phyloP scores from a whole-genome alignment of 2,888 invertebrate genomes.

The Abscondita cerata region DNA sequence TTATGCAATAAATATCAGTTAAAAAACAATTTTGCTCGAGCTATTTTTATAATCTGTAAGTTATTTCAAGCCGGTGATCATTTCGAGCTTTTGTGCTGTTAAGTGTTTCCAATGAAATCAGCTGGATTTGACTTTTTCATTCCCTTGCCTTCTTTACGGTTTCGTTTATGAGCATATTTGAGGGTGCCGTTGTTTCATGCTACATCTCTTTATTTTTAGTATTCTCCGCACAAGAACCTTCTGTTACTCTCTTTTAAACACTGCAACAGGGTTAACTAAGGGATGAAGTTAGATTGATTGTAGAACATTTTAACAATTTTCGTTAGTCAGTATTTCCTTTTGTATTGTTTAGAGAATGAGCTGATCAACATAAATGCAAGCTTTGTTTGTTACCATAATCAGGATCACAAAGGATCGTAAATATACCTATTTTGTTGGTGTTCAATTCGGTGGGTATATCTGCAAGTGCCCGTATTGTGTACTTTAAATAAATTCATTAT shows the following conservation, averaged over 20 bases:
- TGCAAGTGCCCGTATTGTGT: background rate
- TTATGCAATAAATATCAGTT: too few relatives aligned
- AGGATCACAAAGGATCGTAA: constrained; percentile 38
- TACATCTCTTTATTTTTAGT: constrained; percentile 22
- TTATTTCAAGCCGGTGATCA: constrained; percentile 33
- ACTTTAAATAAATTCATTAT: too few relatives aligned
- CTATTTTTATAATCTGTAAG: constrained; percentile 29
- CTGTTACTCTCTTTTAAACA: constrained; percentile 23
- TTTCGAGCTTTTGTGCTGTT: constrained; percentile 41
- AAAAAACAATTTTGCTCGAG: too few relatives aligned
- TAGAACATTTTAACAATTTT: constrained; percentile 24
- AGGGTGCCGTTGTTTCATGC: constrained; percentile 36
- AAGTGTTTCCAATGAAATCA: constrained; percentile 46
- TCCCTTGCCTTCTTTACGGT: constrained; percentile 40
- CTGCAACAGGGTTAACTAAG: constrained; percentile 26
- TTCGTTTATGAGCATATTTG: constrained; percentile 40
- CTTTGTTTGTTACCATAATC: constrained; percentile 43
- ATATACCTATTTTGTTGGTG: constrained; percentile 37
- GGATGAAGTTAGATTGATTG: constrained; percentile 26
- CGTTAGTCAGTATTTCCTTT: constrained; percentile 33
- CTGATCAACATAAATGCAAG: constrained; percentile 45
- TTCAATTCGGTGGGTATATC: constrained; percentile 22
- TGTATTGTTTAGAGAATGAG: constrained; percentile 44
- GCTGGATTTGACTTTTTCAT: constrained; percentile 44
- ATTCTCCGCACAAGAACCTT: constrained; percentile 27